Conservation (phyloP, 2,113 vertebrate genomes). For the Rhinoptilus africanus region DNA sequence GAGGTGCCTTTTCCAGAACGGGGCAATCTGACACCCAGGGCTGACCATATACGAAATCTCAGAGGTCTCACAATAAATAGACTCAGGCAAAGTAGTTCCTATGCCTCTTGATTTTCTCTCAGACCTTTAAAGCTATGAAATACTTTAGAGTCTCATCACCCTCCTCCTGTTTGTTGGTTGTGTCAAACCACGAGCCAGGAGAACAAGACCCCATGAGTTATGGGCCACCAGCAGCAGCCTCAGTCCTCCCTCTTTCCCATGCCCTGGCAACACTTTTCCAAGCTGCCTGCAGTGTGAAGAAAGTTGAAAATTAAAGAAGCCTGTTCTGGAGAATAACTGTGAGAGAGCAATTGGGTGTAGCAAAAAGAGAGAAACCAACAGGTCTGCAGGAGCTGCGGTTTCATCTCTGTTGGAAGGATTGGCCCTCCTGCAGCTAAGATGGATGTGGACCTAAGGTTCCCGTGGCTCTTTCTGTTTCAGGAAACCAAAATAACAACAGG, state of each 20-base stretch:
- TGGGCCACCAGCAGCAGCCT: not conserved
- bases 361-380: not conserved
- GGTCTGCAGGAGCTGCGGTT: not conserved
- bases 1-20: not conserved
- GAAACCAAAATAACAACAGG: conserved; percentile 43
- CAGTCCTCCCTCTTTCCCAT: not conserved
- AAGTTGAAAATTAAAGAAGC: not conserved
- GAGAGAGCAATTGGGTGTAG: not conserved
- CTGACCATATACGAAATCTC: not conserved
- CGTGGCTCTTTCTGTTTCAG: not conserved
- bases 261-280: not conserved
- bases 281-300: not conserved
- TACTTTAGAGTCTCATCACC: not conserved
- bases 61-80: not conserved
- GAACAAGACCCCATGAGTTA: not conserved
- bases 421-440: not conserved
- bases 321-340: not conserved
- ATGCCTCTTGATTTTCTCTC: not conserved
- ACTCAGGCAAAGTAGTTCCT: not conserved
- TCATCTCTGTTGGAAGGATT: not conserved
- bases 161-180: not conserved
- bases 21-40: not conserved
- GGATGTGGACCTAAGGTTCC: not conserved
- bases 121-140: not conserved
- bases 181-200: not conserved